Base-by-base conservation (phyloP, 2,888 invertebrate genomes). In the Pegoplata infirma region DNA sequence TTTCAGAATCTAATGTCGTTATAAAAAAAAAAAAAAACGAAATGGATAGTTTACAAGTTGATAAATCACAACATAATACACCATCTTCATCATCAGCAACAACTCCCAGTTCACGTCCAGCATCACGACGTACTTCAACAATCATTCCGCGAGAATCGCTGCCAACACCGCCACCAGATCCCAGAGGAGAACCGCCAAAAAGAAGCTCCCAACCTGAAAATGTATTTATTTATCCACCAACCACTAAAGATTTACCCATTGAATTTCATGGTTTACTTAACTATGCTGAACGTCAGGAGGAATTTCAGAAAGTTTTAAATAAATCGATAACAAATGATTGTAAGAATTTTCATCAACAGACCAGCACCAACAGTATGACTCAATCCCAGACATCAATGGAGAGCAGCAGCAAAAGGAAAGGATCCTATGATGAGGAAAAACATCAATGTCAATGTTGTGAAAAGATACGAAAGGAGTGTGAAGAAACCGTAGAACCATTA, bases 401-500 rank as follows among this genome's bases (percentile, higher is more conserved):
- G 28, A 53, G 55, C 23, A 16, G 6, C 3, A 16, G 6, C 3
- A 32, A 10, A 66, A 28, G 36, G 25, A 49, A 55, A 19, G 51
- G 32, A 5, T 63, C 59, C 3, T 32, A 28, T 6, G 68, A 77
- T 32, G 83, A 83, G 59, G 86, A 86, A 10, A 83, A 84, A 84
- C 53, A 83, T 82, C 67, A 68, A 6, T 87, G 87, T 61, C 82
- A 76, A 36, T 84, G 84, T 63, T 87, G 87, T 74, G 85, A 86
- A 16, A 82, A 84, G 0, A 83, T 86, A 61, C 84, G 85, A 0
- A 85, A 86, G 1, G 89, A 89, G 82, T 88, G 89, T 36, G 85
- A 85, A 17, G 86, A 86, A 40, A 85, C 81, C 61, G 86, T 89
- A 40, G 85, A 86, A 78, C 90, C 90, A 4, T 83, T 91, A 3